These are phyloP conservation scores for Panzeria rudis DNA, from an alignment of 2,888 invertebrate genomes.

Conservation along the genomic window DNA sequence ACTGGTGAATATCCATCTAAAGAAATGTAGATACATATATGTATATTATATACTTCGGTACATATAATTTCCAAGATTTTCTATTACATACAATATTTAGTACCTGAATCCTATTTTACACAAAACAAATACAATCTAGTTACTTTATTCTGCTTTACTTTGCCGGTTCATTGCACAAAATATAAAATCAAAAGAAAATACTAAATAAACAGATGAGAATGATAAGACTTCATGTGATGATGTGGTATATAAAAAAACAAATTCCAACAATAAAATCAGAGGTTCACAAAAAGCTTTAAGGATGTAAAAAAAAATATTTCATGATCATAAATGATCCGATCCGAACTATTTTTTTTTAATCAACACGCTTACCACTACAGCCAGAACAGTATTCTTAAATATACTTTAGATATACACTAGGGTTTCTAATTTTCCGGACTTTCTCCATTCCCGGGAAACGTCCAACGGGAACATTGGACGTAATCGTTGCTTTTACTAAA, in stretches of 20 bases:
- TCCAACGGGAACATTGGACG: too few relatives aligned
- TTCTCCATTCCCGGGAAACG: too few relatives aligned
- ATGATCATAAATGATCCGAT: too few relatives aligned
- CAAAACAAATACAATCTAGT: slow-evolving; percentile 41
- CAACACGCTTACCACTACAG: too few relatives aligned
- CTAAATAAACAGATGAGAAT: slow-evolving; percentile 27
- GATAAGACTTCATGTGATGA: slow-evolving; percentile 40
- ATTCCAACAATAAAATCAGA: not conserved
- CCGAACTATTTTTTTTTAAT: too few relatives aligned
- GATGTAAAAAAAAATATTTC: not conserved
- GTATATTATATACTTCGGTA: not conserved
- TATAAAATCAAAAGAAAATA: slow-evolving; percentile 27
- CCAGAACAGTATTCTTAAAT: too few relatives aligned
- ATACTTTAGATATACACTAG: too few relatives aligned
- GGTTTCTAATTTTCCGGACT: too few relatives aligned
- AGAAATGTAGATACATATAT: too few relatives aligned
- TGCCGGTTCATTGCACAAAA: slow-evolving; percentile 61
- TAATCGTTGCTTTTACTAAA: too few relatives aligned
- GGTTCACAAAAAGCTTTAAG: slow-evolving; percentile 1
- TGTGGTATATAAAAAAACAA: not conserved
- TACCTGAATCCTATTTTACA: slow-evolving; percentile 35
- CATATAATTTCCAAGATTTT: slow-evolving; percentile 8
- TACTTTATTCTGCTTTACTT: slow-evolving; percentile 38
- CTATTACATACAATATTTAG: slow-evolving; percentile 24
- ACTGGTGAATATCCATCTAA: too few relatives aligned